Evolutionary conservation across 2,888 invertebrate genomes (phyloP).

Genomic region (Drosophila lutescens): DNA sequence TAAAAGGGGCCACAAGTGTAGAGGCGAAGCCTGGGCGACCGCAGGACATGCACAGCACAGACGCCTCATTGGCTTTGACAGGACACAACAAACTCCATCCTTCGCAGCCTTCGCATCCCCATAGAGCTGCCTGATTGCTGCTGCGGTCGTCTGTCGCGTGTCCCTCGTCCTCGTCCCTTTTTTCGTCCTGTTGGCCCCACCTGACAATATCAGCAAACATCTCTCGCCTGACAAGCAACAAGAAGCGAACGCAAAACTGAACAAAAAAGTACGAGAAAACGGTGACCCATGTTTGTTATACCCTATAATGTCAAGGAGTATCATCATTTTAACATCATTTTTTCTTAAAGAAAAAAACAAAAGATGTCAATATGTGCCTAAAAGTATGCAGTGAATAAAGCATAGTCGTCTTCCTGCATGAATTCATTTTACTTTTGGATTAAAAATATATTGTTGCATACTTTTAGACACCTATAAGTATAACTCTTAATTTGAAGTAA

Average conservation of each 20-base stretch:
- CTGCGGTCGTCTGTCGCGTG: constrained; percentile 37
- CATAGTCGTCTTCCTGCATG: no score
- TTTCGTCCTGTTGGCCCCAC: constrained; percentile 7
- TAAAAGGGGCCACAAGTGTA: constrained; percentile 7
- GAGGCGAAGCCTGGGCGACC: constrained; percentile 9
- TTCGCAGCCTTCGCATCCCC: constrained; percentile 4
- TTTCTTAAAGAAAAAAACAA: no score
- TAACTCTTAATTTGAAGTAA: no score
- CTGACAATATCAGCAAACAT: constrained; percentile 48
- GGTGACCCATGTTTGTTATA: constrained; percentile 2
- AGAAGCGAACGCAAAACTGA: constrained; percentile 12
- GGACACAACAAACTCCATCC: constrained; percentile 21
- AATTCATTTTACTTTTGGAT: no score
- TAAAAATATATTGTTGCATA: no score
- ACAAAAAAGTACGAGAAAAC: constrained; percentile 4
- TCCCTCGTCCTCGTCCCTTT: constrained; percentile 3
- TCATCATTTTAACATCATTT: background rate
- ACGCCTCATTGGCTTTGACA: constrained; percentile 46
- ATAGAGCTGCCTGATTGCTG: constrained; percentile 43
- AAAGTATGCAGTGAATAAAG: no score
- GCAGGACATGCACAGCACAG: constrained; percentile 36
- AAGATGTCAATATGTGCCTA: no score
- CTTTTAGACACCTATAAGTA: no score
- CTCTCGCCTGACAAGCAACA: constrained; percentile 35
- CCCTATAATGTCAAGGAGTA: background rate